Percentiles rank a stretch among this genome's conserved stretches.
phyloP scores from a whole-genome alignment of 2,888 invertebrate species.

The Empis stercorea region DNA sequence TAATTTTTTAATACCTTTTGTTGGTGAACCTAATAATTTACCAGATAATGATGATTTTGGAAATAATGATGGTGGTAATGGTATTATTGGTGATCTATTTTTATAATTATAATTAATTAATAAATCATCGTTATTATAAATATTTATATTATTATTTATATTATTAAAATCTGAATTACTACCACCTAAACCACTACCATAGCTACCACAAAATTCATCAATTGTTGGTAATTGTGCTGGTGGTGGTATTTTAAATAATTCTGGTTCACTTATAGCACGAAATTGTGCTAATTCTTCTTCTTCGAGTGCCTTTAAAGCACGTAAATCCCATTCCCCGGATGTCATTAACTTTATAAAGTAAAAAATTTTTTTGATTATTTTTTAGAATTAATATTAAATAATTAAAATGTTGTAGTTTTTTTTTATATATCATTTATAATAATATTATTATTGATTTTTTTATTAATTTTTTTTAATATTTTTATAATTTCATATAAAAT shows the following conservation, averaged over 20 bases:
- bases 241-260: constrained; percentile 23
- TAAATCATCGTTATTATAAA: too few species aligned
- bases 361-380: not conserved
- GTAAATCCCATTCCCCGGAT: constrained; percentile 36
- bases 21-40: constrained; percentile 1
- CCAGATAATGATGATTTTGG: constrained; percentile 1
- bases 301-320: constrained; percentile 35
- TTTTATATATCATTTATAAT: too few species aligned
- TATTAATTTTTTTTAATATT: too few species aligned
- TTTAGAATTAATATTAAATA: not conserved
- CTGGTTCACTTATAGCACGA: constrained; percentile 30
- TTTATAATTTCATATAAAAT: too few species aligned
- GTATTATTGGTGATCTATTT: constrained; percentile 3
- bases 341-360: constrained; percentile 23
- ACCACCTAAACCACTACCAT: constrained; percentile 12
- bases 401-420: too few species aligned
- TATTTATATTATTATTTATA: too few species aligned
- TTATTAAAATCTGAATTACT: constrained; percentile 4
- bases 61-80: constrained; percentile 8
- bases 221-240: constrained; percentile 24
- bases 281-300: constrained; percentile 34
- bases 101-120: too few species aligned
- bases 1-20: constrained; percentile 1
- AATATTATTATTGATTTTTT: too few species aligned
- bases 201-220: constrained; percentile 26